Evolutionary conservation across 2,113 vertebrate species (phyloP).

Genomic region (Clarias magur): DNA sequence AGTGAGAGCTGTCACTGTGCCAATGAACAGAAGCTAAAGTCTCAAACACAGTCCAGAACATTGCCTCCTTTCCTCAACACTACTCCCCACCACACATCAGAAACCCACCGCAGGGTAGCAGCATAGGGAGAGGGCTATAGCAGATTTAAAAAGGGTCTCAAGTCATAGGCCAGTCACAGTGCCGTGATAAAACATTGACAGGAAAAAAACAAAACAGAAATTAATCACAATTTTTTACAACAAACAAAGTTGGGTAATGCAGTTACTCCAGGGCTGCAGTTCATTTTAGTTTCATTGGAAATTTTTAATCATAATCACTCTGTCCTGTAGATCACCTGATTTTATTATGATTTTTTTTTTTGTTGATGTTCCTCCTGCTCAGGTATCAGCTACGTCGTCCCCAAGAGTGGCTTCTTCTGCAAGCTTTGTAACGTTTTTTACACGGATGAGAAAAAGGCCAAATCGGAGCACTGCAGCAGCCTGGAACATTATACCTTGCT

Average conservation of each 20-base stretch:
- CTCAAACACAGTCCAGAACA: too few relatives aligned
- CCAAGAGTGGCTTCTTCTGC: slow-evolving; percentile 87
- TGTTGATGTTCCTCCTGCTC: slow-evolving; percentile 58
- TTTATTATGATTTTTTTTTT: not conserved
- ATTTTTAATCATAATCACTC: too few relatives aligned
- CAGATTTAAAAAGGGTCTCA: too few relatives aligned
- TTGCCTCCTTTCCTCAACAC: too few relatives aligned
- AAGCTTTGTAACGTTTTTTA: slow-evolving; percentile 88
- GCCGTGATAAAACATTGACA: not conserved
- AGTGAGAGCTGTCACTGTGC: too few relatives aligned
- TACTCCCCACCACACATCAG: too few relatives aligned
- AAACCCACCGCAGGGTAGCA: too few relatives aligned
- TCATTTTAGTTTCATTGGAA: too few relatives aligned
- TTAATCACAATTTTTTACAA: not conserved
- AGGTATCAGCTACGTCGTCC: slow-evolving; percentile 81
- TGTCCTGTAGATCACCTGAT: not conserved
- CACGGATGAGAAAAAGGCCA: slow-evolving; percentile 86
- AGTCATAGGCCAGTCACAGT: not conserved
- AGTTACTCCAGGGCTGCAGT: not conserved
- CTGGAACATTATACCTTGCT: slow-evolving; percentile 86
- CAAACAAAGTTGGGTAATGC: too few relatives aligned
- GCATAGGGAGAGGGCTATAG: too few relatives aligned
- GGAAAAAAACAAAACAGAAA: not conserved
- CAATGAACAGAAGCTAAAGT: too few relatives aligned
- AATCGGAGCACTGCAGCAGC: slow-evolving; percentile 87